Base-by-base conservation (phyloP, 2,888 invertebrate species). In the Cataglyphis cursor region DNA sequence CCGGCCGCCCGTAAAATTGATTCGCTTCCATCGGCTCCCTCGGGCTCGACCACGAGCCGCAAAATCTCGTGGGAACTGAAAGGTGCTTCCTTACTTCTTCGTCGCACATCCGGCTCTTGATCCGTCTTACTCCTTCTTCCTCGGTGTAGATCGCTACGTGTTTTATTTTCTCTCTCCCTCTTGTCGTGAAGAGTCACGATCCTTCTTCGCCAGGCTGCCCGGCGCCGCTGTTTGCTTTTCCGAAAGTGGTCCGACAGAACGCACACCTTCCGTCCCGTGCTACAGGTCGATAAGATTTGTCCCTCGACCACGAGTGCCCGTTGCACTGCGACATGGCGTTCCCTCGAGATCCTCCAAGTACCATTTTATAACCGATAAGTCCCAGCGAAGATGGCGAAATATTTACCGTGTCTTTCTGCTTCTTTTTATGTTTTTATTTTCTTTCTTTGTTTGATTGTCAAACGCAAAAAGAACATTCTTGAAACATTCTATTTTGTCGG, bases 1-100 rank as follows among this genome's bases (percentile, higher is more conserved):
- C 85, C 91, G 91, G 87, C 87, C 92, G 90, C 78, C 92, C 92
- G 92, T 92, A 93, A 93, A 93, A 93, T 93, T 92, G 92, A 93
- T 93, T 93, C 92, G 87, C 87, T 87, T 86, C 86, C 83, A 83
- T 83, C 88, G 85, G 81, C 51, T 87, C 87, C 84, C 88, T 72
- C 78, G 85, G 88, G 76, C 85, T 86, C 89, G 89, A 87, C 84
- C 90, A 84, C 91, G 92, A 89, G 85, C 90, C 90, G 90, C 92
- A 89, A 93, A 92, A 92, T 92, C 92, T 92, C 93, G 92, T 92
- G 93, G 91, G 92, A 93, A 92, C 86, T 87, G 86, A 90, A 91
- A 90, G 90, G 90, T 92, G 91, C 90, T 87, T 82, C 87, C 83
- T 84, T 81, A 84, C 81, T 57, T 81, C 62, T 65, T 59, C 74